These are phyloP conservation scores for Falco columbarius DNA, from an alignment of 2,797 vertebrate genomes.

Conservation along the genomic window DNA sequence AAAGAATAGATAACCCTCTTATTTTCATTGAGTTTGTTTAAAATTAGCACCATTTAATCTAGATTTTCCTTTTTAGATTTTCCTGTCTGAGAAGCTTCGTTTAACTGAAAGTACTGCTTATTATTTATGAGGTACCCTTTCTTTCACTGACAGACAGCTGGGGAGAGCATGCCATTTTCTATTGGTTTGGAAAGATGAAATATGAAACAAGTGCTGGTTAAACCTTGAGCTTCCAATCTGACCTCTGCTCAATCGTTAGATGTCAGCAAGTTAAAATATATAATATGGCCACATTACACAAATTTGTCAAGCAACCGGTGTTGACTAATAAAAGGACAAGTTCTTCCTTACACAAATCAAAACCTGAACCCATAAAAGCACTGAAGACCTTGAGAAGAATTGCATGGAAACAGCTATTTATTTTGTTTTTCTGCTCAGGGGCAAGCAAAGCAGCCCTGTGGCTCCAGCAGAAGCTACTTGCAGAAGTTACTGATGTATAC, in stretches of 20 bases:
- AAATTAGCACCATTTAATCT: not conserved
- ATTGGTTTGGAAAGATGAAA: constrained; percentile 42
- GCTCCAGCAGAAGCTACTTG: not conserved
- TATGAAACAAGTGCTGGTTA: constrained; percentile 42
- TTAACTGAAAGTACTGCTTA: not conserved
- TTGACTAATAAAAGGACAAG: constrained; percentile 29
- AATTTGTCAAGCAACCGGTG: constrained; percentile 10
- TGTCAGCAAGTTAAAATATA: constrained; percentile 44
- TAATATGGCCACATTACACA: not conserved
- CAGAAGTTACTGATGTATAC: not conserved
- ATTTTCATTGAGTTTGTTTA: not conserved
- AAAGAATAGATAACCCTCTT: not conserved
- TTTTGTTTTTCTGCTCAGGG: not conserved
- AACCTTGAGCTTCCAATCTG: constrained; percentile 53
- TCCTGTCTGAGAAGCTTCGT: not conserved
- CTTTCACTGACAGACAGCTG: not conserved
- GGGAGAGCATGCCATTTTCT: not conserved
- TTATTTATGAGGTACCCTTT: not conserved
- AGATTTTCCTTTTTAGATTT: not conserved
- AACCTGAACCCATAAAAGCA: not conserved
- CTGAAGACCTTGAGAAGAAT: constrained; percentile 25
- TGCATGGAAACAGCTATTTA: not conserved
- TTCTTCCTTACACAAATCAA: constrained; percentile 55
- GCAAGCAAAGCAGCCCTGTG: not conserved
- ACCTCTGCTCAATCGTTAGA: not conserved